Evolutionary conservation across 2,113 vertebrate genomes (phyloP), one percentile per base, ranked within the genome.

Genomic region (Psephotus haematonotus): DNA sequence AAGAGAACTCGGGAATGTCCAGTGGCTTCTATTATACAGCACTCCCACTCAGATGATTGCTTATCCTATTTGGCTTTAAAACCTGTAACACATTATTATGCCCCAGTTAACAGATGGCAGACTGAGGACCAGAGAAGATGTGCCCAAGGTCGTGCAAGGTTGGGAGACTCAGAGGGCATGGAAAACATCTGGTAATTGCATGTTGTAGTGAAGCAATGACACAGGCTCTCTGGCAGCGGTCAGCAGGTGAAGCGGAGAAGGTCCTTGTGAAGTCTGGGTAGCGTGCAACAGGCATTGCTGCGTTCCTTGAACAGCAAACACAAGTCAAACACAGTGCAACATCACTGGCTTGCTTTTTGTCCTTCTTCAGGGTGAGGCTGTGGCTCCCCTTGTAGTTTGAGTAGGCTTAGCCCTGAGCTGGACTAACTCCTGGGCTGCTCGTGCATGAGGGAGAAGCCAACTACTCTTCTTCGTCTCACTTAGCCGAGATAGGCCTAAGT

Each of bases 101-200:
- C 93, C 91, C 92, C 86, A 92, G 81, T 97, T 96, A 95, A 62
- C 91, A 94, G 91, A 96, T 95, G 95, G 95, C 96, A 95, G 93
- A 96, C 43, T 67, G 86, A 93, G 89, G 94, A 85, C 93, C 63
- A 77, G 71, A 35, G 93, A 91, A 88, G 94, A 96, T 53, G 67
- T 90, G 87, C 70, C 91, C 93, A 95, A 96, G 91, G 93, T 94
- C 23, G 0, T 76, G 57, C 93, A 93, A 92, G 74, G 91, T 76
- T 86, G 88, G 57, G 74, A 86, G 74, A 44, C 57, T 75, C 37
- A 2, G 7, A 88, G 93, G 65, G 46, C n/a, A 39, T 29, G 78
- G 87, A 59, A 85, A 92, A 97, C 77, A 89, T 87, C 89, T 89
- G 94, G 88, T 62, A 64, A 52, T 33, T 4, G 6, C 60, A 25